Conservation (phyloP, 2,888 invertebrate species). For the Tachina fera region DNA sequence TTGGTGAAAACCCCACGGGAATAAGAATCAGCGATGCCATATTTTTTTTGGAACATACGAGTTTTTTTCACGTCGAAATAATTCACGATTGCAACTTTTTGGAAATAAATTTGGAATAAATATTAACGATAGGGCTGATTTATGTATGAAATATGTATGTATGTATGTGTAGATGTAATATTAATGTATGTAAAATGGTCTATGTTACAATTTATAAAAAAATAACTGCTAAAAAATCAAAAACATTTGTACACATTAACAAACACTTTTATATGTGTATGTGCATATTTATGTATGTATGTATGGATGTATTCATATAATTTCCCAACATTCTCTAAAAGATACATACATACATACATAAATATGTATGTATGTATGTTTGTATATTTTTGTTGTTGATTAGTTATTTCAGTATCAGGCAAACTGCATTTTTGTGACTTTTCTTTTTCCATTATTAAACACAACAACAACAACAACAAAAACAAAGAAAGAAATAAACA, state of each 20-base stretch:
- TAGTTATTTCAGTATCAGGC: slow-evolving; percentile 25
- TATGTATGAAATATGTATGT: no score
- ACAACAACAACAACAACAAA: not conserved
- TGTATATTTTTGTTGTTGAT: slow-evolving; percentile 23
- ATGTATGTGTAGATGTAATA: not conserved
- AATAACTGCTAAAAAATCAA: no score
- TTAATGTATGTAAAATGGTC: not conserved
- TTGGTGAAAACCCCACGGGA: no score
- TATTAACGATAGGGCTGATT: no score
- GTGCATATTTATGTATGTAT: not conserved
- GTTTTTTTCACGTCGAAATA: no score
- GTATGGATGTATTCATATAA: not conserved
- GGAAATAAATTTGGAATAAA: no score
- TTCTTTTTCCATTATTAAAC: slow-evolving; percentile 28
- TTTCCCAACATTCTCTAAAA: slow-evolving; percentile 48
- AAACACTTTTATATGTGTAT: not conserved
- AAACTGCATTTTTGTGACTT: slow-evolving; percentile 57
- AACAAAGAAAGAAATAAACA: not conserved
- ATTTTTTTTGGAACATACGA: no score
- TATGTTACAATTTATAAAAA: no score
- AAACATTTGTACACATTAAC: not conserved
- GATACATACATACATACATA: no score
- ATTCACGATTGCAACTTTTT: no score
- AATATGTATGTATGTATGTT: no score
- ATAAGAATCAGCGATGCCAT: no score